Base-by-base conservation (phyloP, 2,113 vertebrate species). In the Lonchura striata region DNA sequence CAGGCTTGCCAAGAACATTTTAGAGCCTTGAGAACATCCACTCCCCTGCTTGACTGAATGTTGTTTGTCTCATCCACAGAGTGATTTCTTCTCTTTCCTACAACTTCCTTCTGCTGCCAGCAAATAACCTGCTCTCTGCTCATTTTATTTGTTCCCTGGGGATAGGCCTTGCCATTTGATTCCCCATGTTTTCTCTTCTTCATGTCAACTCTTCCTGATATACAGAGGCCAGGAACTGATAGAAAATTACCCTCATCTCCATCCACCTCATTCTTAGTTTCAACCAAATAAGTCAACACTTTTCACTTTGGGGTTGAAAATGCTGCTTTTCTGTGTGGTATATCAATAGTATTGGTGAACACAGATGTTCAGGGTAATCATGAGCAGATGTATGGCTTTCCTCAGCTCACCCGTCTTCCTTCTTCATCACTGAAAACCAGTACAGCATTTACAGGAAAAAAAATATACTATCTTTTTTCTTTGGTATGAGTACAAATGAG, bases 1-100 rank as follows among this genome's bases (percentile, higher is more conserved):
- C 46, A 74, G 50, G 39, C 71, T 46, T 94, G 78, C 82, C 90
- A 93, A 88, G 95, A 95, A 91, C 82, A 66, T 82, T 95, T 91
- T 82, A 68, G 82, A 86, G 50, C 39, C 82, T 95, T 88, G 57
- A 94, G 70, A 95, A 95, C 46, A 82, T 86, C 35, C 17, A 74
- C 63, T 95, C 50, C 71, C 33, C 63, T 95, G 66, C 81, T 89
- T 94, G 63, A 33, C 37, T 85, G 66, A 79, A 33, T 54, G 33
- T 47, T 85, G 65, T 82, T 94, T 91, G 41, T 85, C 78, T 89
- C 6, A 31, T 85, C 19, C 50, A 72, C 49, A 22, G 46, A 79
- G 31, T 50, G 31, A 92, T 91, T 89, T 87, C 69, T 90, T 82
- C 30, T 57, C 72, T 85, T 95, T 72, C 66, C 39, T 63, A 61